phyloP scores from a whole-genome alignment of 2,113 vertebrate species.

The Phodopus roborovskii region DNA sequence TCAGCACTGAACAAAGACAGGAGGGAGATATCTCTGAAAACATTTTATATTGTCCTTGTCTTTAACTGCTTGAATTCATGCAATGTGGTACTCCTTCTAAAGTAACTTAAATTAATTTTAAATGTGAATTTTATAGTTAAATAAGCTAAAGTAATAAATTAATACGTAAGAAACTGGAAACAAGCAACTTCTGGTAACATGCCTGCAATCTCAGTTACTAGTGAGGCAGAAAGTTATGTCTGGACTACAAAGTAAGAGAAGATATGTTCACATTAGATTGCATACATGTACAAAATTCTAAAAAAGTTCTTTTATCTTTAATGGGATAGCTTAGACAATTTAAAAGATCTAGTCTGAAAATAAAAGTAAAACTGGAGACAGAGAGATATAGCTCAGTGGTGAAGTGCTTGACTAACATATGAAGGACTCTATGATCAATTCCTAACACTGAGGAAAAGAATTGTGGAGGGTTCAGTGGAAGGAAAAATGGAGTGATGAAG shows the following conservation, averaged over 20 bases:
- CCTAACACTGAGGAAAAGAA: neutral
- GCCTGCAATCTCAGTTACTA: neutral
- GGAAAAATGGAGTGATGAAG: neutral
- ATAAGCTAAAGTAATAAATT: neutral
- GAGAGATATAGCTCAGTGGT: neutral
- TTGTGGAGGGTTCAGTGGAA: neutral
- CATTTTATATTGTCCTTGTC: neutral
- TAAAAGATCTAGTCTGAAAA: neutral
- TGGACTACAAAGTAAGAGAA: neutral
- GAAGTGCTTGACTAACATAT: neutral
- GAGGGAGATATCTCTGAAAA: neutral
- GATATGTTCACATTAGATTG: neutral
- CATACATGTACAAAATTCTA: neutral
- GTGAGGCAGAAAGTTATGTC: neutral
- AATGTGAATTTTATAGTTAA: constrained; percentile 2
- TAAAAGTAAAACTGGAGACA: neutral
- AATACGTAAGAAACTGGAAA: neutral
- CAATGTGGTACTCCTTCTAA: neutral
- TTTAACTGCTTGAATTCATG: neutral
- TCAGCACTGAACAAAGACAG: neutral
- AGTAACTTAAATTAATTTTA: neutral
- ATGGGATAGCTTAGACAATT: neutral
- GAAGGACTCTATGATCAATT: neutral
- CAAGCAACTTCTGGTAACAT: neutral
- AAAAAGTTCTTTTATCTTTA: neutral